Base-by-base conservation (phyloP, 1,140 invertebrate species). In the Steinernema khuongi region DNA sequence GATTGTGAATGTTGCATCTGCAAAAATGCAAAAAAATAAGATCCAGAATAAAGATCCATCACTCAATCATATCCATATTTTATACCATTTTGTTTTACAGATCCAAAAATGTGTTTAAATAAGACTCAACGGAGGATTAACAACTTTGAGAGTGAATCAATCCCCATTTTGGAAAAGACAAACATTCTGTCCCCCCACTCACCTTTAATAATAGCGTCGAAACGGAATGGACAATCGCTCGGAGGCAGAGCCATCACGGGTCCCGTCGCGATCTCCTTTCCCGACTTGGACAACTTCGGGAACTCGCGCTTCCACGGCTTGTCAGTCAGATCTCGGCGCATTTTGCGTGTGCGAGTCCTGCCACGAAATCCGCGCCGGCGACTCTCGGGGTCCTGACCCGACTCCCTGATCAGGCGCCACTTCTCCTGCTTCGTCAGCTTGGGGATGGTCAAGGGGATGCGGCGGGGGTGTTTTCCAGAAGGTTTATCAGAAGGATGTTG, bases 181-280 rank as follows among this genome's bases (percentile, higher is more conserved):
- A n/a, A n/a, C 36, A 41, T 41, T 41, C n/a, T 41, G 7, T 11
- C 7, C 36, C n/a, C 36, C 7, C 7, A 41, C 50, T 67, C 60
- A 68, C 75, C 75, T 29, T 70, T 75, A 2, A 72, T 77, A 31
- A 77, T 71, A 22, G 75, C 75, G 43, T 77, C 75, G 28, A 77
- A 77, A 18, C 73, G 50, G n/a, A 36, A 68, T 1, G 75, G 75
- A 32, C 75, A 77, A n/a, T 29, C 31, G 41, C 70, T 67, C 4
- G 71, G 41, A 17, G 75, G 36, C 19, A 77, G 67, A 19, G 75
- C 75, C 67, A 75, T 69, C 17, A 69, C 75, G 22, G 60, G 32
- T 11, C 50, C 50, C 50, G 14, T 60, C 22, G 7, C 36, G n/a
- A 41, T 41, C 36, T 41, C 50, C 7, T 14, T 22, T 22, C 26